Evolutionary conservation across 2,797 vertebrate species (phyloP), one percentile per base, ranked within the genome.

Genomic region (Echiichthys vipera): DNA sequence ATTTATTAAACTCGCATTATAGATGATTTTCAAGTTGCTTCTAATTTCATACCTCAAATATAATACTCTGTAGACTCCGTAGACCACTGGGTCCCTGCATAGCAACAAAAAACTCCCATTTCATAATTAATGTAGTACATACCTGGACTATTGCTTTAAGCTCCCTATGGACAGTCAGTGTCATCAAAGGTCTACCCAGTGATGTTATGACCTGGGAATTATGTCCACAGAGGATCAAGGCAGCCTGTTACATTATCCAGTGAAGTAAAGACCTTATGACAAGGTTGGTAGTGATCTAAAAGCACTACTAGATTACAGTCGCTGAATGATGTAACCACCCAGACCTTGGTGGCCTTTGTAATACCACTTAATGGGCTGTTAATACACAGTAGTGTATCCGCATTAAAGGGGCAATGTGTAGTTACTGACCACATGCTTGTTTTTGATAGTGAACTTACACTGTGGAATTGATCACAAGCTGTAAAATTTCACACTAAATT

Each of bases 231-330:
- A 64, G 72, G 75, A 86, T 80, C 71, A 84, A 39, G 46, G 57
- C 71, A 45, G 65, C 37, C 55, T 13, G 47, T 67, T 66, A 42
- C 69, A 70, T 86, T 79, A 86, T 22, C 53, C 63, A 66, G 37
- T 79, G 66, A 78, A 29, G 39, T 72, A 45, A 74, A 75, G 62
- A 49, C 42, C 63, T 56, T 74, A 36, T 76, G 65, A 68, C 68
- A 68, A 75, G 25, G 49, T 36, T 58, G 57, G 34, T 36, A 34
- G 43, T 73, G 73, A 73, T 77, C 71, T 78, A 83, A 84, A 80
- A 75, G 68, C 74, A 47, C 65, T 34, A 30, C 39, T 15, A 29
- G 77, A 71, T 84, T 79, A 78, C 11, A 58, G 29, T 18, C 72
- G 47, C 32, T 34, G 18, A 34, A 27, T 75, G 39, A 65, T 66